Evolutionary conservation across 30 jellyfish, hydroid and myxozoan species (phyloP).

Genomic region (Cassiopea andromeda): DNA sequence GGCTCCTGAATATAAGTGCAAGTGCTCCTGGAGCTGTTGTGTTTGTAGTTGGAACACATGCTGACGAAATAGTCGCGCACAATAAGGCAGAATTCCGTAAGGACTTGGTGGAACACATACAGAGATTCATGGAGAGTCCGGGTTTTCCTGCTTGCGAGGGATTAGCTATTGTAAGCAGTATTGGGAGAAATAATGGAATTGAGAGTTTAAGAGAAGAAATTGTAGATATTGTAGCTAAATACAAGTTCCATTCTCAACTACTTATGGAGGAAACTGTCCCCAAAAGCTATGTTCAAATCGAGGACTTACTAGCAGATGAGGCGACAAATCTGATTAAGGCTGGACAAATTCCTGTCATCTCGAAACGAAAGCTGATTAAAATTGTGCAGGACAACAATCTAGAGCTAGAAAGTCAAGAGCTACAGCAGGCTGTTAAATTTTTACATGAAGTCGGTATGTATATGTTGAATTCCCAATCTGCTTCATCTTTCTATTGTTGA

Average conservation of each 20-base stretch:
- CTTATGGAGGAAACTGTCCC: constrained; percentile 88
- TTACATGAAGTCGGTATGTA: constrained; percentile 86
- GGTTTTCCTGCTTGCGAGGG: constrained; percentile 88
- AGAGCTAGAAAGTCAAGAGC: constrained; percentile 71
- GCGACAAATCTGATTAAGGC: constrained; percentile 33
- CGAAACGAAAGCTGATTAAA: constrained; percentile 59
- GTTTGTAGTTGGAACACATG: constrained; percentile 93
- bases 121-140: constrained; percentile 70
- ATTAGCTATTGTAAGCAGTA: constrained; percentile 78
- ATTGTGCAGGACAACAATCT: constrained; percentile 59
- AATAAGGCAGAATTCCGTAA: constrained; percentile 19
- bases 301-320: constrained; percentile 72
- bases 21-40: constrained; percentile 93
- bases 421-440: constrained; percentile 84
- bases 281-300: constrained; percentile 87
- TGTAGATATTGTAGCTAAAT: constrained; percentile 56
- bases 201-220: constrained; percentile 79
- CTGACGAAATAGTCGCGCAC: constrained; percentile 64
- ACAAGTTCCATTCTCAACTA: constrained; percentile 68
- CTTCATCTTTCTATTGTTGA: not conserved
- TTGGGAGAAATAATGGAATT: constrained; percentile 63
- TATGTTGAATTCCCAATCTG: not conserved
- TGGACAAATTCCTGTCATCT: constrained; percentile 61
- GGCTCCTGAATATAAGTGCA: constrained; percentile 94
- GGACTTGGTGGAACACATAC: constrained; percentile 18